These are phyloP conservation scores for Drosophila atroscutellata DNA, from an alignment of 2,888 invertebrate genomes.

Conservation along the genomic window DNA sequence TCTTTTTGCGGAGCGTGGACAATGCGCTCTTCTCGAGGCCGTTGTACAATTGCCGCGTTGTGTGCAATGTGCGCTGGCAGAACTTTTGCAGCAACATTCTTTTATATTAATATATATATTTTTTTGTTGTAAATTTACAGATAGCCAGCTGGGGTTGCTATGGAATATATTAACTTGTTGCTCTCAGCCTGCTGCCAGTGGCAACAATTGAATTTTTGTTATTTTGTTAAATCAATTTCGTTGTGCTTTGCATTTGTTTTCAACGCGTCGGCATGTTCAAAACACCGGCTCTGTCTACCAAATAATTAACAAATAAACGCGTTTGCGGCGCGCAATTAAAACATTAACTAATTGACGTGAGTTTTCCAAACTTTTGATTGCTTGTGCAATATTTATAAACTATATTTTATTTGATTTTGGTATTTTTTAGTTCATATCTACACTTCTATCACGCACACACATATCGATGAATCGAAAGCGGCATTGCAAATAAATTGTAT, in stretches of 20 bases:
- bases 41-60: constrained; percentile 79
- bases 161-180: constrained; percentile 61
- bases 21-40: constrained; percentile 89
- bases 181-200: constrained; percentile 62
- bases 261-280: constrained; percentile 47
- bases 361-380: constrained; percentile 17
- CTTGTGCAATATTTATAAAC: constrained; percentile 49
- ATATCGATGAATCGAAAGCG: constrained; percentile 56
- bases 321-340: constrained; percentile 39
- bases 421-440: constrained; percentile 42
- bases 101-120: background rate
- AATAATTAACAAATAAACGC: constrained; percentile 29
- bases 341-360: constrained; percentile 24
- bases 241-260: constrained; percentile 57
- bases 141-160: background rate
- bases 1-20: constrained; percentile 95
- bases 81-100: constrained; percentile 71
- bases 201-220: constrained; percentile 50
- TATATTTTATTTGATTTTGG: constrained; percentile 6
- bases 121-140: background rate
- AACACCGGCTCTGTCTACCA: constrained; percentile 40
- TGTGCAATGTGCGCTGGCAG: constrained; percentile 86
- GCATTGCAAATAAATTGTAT: constrained; percentile 31
- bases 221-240: constrained; percentile 54
- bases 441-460: constrained; percentile 25